phyloP scores from a whole-genome alignment of 2,113 vertebrate species.

The Vanacampus margaritifer region DNA sequence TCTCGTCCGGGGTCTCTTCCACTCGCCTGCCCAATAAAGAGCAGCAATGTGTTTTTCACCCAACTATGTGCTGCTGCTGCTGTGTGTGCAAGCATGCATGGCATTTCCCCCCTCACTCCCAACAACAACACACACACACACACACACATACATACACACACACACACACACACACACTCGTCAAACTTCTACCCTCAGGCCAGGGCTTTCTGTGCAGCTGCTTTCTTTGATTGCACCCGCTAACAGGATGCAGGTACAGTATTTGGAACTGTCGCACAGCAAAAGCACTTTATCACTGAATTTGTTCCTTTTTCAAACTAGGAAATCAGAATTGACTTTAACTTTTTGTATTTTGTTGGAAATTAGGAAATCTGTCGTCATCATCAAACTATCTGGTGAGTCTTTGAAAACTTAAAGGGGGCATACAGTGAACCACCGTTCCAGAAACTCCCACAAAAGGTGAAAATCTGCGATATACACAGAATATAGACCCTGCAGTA shows the following conservation, averaged over 20 bases:
- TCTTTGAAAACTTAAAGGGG: no score
- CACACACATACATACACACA: no score
- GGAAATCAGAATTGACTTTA: not conserved
- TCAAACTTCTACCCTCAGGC: constrained; percentile 49
- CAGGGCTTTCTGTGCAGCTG: constrained; percentile 36
- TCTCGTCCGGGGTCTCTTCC: constrained; percentile 48
- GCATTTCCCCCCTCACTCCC: constrained; percentile 75
- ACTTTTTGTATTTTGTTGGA: no score
- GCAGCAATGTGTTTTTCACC: constrained; percentile 66
- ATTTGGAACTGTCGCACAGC: constrained; percentile 30
- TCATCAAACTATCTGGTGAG: no score
- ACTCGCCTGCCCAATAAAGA: constrained; percentile 61
- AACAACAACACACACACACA: constrained; percentile 43
- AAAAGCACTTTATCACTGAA: constrained; percentile 27
- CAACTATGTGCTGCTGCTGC: constrained; percentile 68
- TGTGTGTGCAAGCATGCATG: constrained; percentile 73
- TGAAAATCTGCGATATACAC: no score
- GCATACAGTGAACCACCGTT: no score
- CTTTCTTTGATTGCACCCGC: constrained; percentile 37
- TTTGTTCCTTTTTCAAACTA: not conserved
- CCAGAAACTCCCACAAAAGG: no score
- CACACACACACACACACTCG: not conserved
- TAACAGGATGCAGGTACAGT: constrained; percentile 37
- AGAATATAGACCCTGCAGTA: no score
- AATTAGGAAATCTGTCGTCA: no score